Evolutionary conservation across 35 echinoderm and acorn worm genomes (phyloP).

Genomic region (Ptychodera flava): DNA sequence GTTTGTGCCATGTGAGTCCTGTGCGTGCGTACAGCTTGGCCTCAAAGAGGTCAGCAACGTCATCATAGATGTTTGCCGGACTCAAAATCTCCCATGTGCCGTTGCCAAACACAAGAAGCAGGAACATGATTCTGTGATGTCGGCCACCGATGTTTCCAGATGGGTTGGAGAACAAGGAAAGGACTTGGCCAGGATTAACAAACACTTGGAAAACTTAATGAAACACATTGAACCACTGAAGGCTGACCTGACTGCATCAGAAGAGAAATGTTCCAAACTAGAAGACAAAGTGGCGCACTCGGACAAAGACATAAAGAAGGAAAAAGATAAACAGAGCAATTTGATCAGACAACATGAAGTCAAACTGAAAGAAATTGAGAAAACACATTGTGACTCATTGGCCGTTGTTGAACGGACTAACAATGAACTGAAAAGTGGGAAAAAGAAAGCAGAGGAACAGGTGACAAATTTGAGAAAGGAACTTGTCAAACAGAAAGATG

Average conservation of each 20-base stretch:
- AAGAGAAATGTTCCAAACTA: constrained; percentile 47
- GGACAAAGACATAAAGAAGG: constrained; percentile 61
- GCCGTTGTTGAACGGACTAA: constrained; percentile 64
- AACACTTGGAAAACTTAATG: constrained; percentile 59
- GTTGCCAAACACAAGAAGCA: constrained; percentile 43
- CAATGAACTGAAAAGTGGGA: constrained; percentile 53
- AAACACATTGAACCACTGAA: constrained; percentile 66
- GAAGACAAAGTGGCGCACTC: constrained; percentile 34
- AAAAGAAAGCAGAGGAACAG: constrained; percentile 55
- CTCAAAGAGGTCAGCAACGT: constrained; percentile 60
- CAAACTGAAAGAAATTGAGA: constrained; percentile 78
- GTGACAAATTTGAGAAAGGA: constrained; percentile 60
- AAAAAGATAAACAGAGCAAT: constrained; percentile 23
- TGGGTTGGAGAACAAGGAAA: constrained; percentile 66
- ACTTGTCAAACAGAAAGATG: constrained; percentile 66
- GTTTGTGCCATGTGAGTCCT: constrained; percentile 93
- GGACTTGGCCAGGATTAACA: constrained; percentile 59
- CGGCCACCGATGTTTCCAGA: constrained; percentile 51
- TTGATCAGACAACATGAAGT: constrained; percentile 46
- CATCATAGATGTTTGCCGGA: constrained; percentile 62
- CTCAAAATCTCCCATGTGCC: constrained; percentile 51
- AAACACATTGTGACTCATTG: constrained; percentile 54
- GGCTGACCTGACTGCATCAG: constrained; percentile 30
- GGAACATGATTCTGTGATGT: constrained; percentile 35
- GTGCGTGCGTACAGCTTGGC: constrained; percentile 65